Evolutionary conservation across 2,888 invertebrate species (phyloP).

Genomic region (Noctua janthe): DNA sequence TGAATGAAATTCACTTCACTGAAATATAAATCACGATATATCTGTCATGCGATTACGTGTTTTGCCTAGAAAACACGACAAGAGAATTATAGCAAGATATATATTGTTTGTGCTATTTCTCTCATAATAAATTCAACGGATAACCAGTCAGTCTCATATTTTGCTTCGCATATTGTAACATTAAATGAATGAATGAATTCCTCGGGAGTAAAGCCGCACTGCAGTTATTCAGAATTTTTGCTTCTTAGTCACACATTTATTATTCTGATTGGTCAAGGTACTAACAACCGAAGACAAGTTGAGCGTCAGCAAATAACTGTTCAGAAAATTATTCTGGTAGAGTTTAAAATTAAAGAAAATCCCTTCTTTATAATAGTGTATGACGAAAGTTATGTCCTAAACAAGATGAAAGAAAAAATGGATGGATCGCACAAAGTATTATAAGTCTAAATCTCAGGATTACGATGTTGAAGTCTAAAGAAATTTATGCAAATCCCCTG

Average conservation of each 20-base stretch:
- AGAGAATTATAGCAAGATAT: slow-evolving; percentile 19
- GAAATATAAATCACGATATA: background rate
- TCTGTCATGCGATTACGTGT: slow-evolving; percentile 20
- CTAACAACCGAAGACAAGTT: slow-evolving; percentile 25
- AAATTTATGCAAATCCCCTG: slow-evolving; percentile 63
- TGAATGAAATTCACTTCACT: slow-evolving; percentile 35
- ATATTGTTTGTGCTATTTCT: slow-evolving; percentile 27
- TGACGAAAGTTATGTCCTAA: slow-evolving; percentile 35
- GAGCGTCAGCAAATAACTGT: slow-evolving; percentile 20
- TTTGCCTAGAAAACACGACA: slow-evolving; percentile 10
- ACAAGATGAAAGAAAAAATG: slow-evolving; percentile 41
- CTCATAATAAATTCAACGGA: slow-evolving; percentile 46
- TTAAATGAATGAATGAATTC: slow-evolving; percentile 44
- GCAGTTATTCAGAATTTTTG: slow-evolving; percentile 39
- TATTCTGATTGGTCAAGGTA: slow-evolving; percentile 48
- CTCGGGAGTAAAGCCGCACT: slow-evolving; percentile 17
- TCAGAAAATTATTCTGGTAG: slow-evolving; percentile 19
- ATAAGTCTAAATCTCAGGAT: slow-evolving; percentile 53
- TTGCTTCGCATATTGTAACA: slow-evolving; percentile 23
- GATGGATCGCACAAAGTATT: slow-evolving; percentile 53
- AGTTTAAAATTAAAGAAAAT: slow-evolving; percentile 27
- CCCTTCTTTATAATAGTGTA: slow-evolving; percentile 7
- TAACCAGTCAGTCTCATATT: slow-evolving; percentile 22
- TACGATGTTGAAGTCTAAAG: slow-evolving; percentile 47
- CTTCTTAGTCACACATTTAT: slow-evolving; percentile 45